Conservation (phyloP, 64 coral and sea anemone species). For the Hydrozoanthus tunicans region DNA sequence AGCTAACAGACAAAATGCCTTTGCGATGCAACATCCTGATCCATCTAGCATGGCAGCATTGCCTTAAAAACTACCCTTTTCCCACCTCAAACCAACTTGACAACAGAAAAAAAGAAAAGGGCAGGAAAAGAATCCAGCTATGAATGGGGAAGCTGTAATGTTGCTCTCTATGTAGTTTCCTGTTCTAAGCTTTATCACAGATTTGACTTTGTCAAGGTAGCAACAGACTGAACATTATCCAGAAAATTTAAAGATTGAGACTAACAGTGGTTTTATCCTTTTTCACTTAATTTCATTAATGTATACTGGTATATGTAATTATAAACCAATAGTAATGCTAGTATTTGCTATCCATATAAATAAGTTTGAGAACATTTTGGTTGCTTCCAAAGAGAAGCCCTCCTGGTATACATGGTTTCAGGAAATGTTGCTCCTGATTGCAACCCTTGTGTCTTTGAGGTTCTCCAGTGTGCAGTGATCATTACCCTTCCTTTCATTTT, state of each 20-base stretch:
- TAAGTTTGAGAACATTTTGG: not conserved
- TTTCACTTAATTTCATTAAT: too few relatives aligned
- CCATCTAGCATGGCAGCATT: too few relatives aligned
- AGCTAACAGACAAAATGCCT: not conserved
- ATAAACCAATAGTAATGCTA: too few relatives aligned
- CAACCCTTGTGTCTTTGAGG: not conserved
- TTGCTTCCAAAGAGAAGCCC: not conserved
- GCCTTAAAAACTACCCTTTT: too few relatives aligned
- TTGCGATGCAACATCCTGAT: too few relatives aligned
- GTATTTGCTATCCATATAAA: too few relatives aligned
- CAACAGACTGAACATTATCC: too few relatives aligned
- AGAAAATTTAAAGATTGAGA: too few relatives aligned
- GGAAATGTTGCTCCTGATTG: not conserved
- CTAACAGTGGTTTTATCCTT: too few relatives aligned
- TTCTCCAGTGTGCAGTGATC: not conserved
- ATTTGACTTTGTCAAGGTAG: not conserved
- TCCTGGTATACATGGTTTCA: not conserved
- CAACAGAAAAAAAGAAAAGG: not conserved
- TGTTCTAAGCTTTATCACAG: not conserved
- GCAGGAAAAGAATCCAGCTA: slow-evolving; percentile 32
- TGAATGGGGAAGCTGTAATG: slow-evolving; percentile 29
- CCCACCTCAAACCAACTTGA: not conserved
- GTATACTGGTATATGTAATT: too few relatives aligned
- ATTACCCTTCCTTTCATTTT: not conserved
- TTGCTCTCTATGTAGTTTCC: slow-evolving; percentile 31